Evolutionary conservation across 2,113 vertebrate genomes (phyloP), one percentile per base, ranked within the genome.

Genomic region (Chiloscyllium plagiosum): DNA sequence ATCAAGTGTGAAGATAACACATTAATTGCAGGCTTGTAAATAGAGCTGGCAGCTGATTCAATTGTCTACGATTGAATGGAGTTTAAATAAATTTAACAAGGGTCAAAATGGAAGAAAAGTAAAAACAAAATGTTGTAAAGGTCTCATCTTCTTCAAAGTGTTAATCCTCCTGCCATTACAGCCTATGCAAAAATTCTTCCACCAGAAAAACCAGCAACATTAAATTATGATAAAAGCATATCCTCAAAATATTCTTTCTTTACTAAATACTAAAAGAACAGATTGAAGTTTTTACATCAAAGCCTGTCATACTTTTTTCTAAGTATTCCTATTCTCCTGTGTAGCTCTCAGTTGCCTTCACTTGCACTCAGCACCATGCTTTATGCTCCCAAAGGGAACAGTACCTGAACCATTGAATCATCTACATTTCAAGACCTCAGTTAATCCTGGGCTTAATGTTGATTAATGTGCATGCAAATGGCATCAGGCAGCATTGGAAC

Each of bases 371-470:
- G 80, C 15, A 33, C 93, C 96, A 97, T 95, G 90, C 96, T 96
- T 96, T 97, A 96, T 92, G 96, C 96, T 97, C 97, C 89, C 96
- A 97, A 76, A 96, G 89, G 96, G 96, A 96, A 97, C 96, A 97
- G 96, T 96, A 97, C 96, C 96, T 97, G 96, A 96, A 96, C 96
- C 97, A 97, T 97, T 95, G 96, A 96, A 97, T 96, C 97, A 97
- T 97, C 96, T 97, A 96, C 96, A 97, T 96, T 97, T 96, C 96
- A 97, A 96, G 97, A 96, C 96, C 42, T 95, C 96, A 95, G 96
- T 96, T 96, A 97, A 96, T 97, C 94, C 37, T 95, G 68, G 94
- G 37, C 15, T 72, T 95, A 72, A 47, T 24, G 26, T 72, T 95
- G 68, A 95, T 95, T 95, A 95, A 95, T 95, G 69, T 76, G 69